A percentile compares a stretch with the other conserved stretches of the same genome.
phyloP scores from a whole-genome alignment of 2,113 vertebrate species.

The Silurus glanis region DNA sequence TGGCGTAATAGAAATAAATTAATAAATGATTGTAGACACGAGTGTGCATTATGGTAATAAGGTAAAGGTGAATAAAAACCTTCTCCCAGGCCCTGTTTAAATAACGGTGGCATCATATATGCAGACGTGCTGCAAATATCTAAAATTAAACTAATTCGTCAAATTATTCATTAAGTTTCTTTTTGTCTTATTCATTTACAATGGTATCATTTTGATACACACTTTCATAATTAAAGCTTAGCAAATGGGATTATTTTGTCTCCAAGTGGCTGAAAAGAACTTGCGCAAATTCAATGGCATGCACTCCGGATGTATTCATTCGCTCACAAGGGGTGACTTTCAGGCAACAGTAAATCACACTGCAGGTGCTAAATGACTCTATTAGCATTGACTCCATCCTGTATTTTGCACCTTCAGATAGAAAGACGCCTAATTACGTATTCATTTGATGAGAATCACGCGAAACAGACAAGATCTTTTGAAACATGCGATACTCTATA shows the following conservation, averaged over 20 bases:
- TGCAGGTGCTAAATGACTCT: not conserved
- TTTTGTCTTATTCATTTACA: not conserved
- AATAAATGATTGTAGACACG: not conserved
- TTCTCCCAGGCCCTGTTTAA: not conserved
- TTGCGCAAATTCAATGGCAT: not conserved
- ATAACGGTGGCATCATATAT: not conserved
- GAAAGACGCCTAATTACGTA: conserved; percentile 5
- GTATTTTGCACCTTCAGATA: conserved; percentile 9
- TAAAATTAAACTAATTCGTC: not conserved
- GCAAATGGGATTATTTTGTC: not conserved
- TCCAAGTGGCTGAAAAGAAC: not conserved
- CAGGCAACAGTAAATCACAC: conserved; percentile 2
- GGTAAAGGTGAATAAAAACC: not conserved
- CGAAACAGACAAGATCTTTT: not conserved
- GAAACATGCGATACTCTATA: not conserved
- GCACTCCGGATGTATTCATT: not conserved
- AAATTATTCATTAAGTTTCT: not conserved
- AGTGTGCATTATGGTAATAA: not conserved
- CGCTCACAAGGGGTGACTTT: not conserved
- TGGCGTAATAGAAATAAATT: not conserved
- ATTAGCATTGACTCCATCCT: conserved; percentile 4
- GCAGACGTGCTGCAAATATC: not conserved
- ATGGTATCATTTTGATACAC: not conserved
- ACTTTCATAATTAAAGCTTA: not conserved
- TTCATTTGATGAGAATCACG: not conserved